phyloP scores from a whole-genome alignment of 2,113 vertebrate species.

The Nibea coibor region DNA sequence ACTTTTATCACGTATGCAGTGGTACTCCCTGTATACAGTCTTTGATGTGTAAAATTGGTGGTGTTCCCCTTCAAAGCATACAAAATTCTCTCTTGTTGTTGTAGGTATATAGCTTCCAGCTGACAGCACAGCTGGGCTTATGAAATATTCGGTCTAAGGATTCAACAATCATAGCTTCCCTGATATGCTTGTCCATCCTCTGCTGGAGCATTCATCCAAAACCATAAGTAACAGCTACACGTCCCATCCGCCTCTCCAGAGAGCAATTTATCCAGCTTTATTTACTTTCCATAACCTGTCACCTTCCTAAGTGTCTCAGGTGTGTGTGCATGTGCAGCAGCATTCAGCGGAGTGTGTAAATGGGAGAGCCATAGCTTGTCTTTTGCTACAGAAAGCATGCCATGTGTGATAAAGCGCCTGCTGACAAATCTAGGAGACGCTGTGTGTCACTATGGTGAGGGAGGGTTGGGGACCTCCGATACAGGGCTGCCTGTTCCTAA shows the following conservation, averaged over 20 bases:
- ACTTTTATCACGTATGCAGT: not conserved
- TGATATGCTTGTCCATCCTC: not conserved
- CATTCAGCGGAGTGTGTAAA: slow-evolving; percentile 47
- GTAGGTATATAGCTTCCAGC: not conserved
- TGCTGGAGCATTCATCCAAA: slow-evolving; percentile 13
- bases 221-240: not conserved
- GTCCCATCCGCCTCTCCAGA: slow-evolving; percentile 27
- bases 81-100: not conserved
- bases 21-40: not conserved
- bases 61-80: not conserved
- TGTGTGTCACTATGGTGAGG: slow-evolving; percentile 28
- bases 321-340: slow-evolving; percentile 50
- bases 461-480: slow-evolving; percentile 3
- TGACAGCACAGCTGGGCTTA: not conserved
- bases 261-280: slow-evolving; percentile 53
- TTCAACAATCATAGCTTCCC: not conserved
- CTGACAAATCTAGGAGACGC: slow-evolving; percentile 49
- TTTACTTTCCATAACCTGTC: slow-evolving; percentile 44
- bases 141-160: not conserved
- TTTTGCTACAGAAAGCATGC: slow-evolving; percentile 49
- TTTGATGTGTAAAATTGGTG: not conserved
- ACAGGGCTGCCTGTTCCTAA: slow-evolving; percentile 36
- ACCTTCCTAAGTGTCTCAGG: slow-evolving; percentile 42
- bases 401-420: slow-evolving; percentile 63
- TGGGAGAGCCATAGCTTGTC: slow-evolving; percentile 30